Evolutionary conservation across 2,888 invertebrate species (phyloP).

Genomic region (Eupithecia abbreviata): DNA sequence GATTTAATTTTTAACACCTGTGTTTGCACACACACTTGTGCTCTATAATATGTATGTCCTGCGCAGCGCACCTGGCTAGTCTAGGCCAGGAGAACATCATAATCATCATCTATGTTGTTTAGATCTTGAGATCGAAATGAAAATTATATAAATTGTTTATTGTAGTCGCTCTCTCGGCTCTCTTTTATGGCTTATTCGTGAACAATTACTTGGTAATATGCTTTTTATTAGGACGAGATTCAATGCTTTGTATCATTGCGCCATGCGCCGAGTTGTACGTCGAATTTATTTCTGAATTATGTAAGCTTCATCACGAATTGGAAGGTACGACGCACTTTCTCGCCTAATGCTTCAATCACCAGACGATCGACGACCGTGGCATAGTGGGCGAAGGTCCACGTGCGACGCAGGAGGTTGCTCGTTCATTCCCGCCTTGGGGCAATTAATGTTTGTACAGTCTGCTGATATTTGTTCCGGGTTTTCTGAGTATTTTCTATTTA

Average conservation of each 20-base stretch:
- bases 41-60: too few species aligned
- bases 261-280: background rate
- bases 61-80: too few species aligned
- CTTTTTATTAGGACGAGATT: constrained; percentile 51
- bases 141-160: constrained; percentile 76
- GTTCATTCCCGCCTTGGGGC: too few species aligned
- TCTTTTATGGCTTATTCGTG: constrained; percentile 58
- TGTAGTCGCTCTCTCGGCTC: constrained; percentile 58
- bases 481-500: too few species aligned
- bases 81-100: too few species aligned
- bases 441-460: too few species aligned
- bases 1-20: too few species aligned
- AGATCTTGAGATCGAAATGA: constrained; percentile 62
- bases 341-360: constrained; percentile 5
- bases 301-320: constrained; percentile 8
- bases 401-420: too few species aligned
- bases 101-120: too few species aligned
- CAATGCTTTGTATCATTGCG: constrained; percentile 19
- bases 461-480: too few species aligned
- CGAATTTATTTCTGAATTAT: constrained; percentile 7
- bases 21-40: too few species aligned
- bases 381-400: too few species aligned
- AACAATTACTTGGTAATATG: constrained; percentile 64
- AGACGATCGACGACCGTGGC: background rate
- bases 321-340: constrained; percentile 14